A percentile compares a stretch with the other conserved stretches of the same genome.
These are phyloP conservation scores for Argentina silus DNA, from an alignment of 2,797 vertebrate species.

Conservation along the genomic window DNA sequence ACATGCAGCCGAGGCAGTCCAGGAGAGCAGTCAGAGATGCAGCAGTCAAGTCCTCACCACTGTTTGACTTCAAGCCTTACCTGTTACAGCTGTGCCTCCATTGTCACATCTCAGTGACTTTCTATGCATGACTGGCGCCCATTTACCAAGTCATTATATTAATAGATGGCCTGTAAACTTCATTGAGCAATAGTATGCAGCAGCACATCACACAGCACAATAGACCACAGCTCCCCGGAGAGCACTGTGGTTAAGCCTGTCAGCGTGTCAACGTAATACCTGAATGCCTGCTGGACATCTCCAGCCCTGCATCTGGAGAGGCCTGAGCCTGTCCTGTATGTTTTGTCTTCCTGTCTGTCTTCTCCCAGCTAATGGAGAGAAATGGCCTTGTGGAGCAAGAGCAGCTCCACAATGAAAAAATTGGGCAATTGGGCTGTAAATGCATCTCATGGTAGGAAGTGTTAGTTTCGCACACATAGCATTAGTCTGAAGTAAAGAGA, in stretches of 20 bases:
- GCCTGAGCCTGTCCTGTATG: constrained; percentile 49
- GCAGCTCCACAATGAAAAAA: constrained; percentile 41
- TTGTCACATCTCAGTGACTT: constrained; percentile 38
- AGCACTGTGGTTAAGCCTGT: constrained; percentile 10
- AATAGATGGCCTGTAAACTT: constrained; percentile 46
- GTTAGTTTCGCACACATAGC: constrained; percentile 44
- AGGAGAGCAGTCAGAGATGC: constrained; percentile 30
- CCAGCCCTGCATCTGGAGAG: constrained; percentile 53
- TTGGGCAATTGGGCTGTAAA: constrained; percentile 28
- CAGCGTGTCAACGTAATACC: constrained; percentile 56
- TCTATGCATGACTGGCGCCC: constrained; percentile 49
- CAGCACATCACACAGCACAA: constrained; percentile 25
- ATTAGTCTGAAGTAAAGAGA: constrained; percentile 17
- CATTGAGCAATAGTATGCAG: constrained; percentile 33
- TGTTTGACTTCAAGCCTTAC: constrained; percentile 51
- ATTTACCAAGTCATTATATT: constrained; percentile 56
- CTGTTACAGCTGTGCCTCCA: constrained; percentile 51
- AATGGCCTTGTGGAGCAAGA: constrained; percentile 23
- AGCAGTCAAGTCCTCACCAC: constrained; percentile 14
- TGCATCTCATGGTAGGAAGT: constrained; percentile 58
- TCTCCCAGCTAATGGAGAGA: constrained; percentile 40
- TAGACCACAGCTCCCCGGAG: constrained; percentile 7
- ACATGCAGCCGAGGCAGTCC: constrained; percentile 8
- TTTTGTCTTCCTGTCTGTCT: constrained; percentile 51
- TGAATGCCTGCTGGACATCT: constrained; percentile 43